Conservation (phyloP, 2,888 invertebrate genomes). For the Steinernema hermaphroditum region DNA sequence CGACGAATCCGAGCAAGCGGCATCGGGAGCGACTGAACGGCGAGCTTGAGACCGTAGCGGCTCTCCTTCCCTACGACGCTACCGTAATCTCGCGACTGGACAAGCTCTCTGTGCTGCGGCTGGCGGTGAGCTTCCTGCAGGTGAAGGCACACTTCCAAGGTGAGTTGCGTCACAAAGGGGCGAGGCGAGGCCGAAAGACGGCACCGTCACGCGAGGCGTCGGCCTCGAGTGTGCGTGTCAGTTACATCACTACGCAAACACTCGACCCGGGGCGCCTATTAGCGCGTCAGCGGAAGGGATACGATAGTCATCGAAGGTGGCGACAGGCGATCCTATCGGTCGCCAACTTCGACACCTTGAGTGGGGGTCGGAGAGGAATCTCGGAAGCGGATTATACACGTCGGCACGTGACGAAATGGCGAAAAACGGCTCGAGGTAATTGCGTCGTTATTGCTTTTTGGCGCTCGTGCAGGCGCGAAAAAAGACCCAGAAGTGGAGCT, state of each 20-base stretch:
- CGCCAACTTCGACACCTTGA: too few species aligned
- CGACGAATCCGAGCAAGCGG: constrained; percentile 88
- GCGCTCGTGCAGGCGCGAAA: too few species aligned
- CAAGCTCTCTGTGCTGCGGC: constrained; percentile 91
- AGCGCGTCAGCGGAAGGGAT: constrained; percentile 14
- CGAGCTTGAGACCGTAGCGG: constrained; percentile 91
- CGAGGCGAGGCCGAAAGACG: background rate
- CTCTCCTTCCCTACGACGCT: constrained; percentile 69
- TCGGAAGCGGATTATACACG: too few species aligned
- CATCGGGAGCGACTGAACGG: constrained; percentile 98
- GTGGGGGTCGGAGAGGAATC: too few species aligned
- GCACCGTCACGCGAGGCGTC: constrained; percentile 16
- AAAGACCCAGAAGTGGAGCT: too few species aligned
- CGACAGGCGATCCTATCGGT: too few species aligned
- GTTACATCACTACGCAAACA: constrained; percentile 17
- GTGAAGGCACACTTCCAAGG: constrained; percentile 99
- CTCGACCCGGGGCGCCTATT: constrained; percentile 10
- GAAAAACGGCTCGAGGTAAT: too few species aligned
- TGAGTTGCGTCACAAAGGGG: constrained; percentile 68
- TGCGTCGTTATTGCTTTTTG: too few species aligned
- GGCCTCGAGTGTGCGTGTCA: constrained; percentile 14
- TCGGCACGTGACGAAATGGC: too few species aligned
- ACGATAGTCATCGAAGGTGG: background rate
- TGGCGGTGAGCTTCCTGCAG: constrained; percentile 95
- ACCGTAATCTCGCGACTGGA: constrained; percentile 83